These are phyloP conservation scores for Smithornis capensis DNA, from an alignment of 2,113 vertebrate genomes.

Conservation along the genomic window DNA sequence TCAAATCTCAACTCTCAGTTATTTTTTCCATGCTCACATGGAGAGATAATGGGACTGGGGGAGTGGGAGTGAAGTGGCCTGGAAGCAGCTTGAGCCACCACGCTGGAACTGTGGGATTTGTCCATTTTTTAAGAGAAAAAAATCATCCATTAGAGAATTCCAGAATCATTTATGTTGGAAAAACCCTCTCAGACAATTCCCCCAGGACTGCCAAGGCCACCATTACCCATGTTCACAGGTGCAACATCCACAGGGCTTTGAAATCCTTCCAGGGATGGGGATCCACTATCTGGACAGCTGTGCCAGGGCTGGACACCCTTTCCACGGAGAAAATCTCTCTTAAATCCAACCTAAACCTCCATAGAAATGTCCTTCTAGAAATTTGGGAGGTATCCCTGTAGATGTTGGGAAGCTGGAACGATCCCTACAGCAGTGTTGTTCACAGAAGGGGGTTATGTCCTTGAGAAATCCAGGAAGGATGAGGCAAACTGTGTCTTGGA, in stretches of 20 bases:
- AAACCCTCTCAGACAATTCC: not conserved
- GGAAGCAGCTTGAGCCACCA: too few species aligned
- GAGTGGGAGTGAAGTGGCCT: not conserved
- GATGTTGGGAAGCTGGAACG: not conserved
- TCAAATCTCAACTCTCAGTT: not conserved
- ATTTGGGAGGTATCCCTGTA: not conserved
- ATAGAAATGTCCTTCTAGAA: not conserved
- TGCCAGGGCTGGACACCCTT: not conserved
- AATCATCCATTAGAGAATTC: not conserved
- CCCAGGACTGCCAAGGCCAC: not conserved
- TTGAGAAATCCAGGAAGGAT: not conserved
- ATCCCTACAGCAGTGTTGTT: not conserved
- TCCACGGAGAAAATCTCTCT: not conserved
- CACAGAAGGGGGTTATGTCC: not conserved
- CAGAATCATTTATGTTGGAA: not conserved
- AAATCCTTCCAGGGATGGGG: not conserved
- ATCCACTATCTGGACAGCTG: not conserved
- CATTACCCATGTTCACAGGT: not conserved
- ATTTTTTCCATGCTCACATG: rapidly evolving
- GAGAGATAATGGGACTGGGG: rapidly evolving
- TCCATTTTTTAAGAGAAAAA: too few species aligned
- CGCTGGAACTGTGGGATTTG: not conserved
- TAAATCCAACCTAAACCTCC: not conserved
- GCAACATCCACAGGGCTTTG: not conserved
- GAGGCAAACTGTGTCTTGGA: not conserved